phyloP scores from a whole-genome alignment of 2,888 invertebrate genomes.

The Aricia artaxerxes region DNA sequence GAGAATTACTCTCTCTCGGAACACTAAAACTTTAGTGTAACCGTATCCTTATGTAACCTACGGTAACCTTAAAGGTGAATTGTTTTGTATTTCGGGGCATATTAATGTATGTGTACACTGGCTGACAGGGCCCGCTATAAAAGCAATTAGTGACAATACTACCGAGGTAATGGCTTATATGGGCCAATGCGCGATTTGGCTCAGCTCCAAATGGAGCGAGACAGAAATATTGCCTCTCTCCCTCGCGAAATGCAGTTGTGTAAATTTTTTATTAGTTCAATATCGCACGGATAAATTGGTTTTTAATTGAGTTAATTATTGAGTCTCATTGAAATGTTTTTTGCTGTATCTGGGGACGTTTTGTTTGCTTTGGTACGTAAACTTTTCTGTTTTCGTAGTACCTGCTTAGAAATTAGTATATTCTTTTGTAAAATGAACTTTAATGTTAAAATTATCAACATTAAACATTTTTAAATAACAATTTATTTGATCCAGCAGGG shows the following conservation, averaged over 20 bases:
- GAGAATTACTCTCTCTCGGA: background rate
- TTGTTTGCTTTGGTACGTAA: background rate
- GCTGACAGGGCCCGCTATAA: slow-evolving; percentile 54
- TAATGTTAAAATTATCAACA: too few species aligned
- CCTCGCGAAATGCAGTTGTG: slow-evolving; percentile 28
- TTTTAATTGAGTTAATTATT: slow-evolving; percentile 5
- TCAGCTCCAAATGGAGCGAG: slow-evolving; percentile 52
- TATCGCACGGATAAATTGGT: slow-evolving; percentile 6
- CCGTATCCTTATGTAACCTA: background rate
- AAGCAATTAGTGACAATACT: slow-evolving; percentile 68
- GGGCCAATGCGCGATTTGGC: slow-evolving; percentile 43
- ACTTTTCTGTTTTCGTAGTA: too few species aligned
- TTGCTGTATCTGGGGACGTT: background rate
- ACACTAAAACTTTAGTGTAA: background rate
- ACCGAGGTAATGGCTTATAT: slow-evolving; percentile 58
- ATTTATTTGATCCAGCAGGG: background rate
- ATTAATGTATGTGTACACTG: slow-evolving; percentile 48
- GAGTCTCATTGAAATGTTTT: background rate
- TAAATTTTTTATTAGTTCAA: slow-evolving; percentile 29
- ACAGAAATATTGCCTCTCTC: slow-evolving; percentile 42
- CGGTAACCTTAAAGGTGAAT: background rate
- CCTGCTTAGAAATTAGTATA: too few species aligned
- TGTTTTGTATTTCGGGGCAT: slow-evolving; percentile 31
- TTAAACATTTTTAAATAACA: too few species aligned
- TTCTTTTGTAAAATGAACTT: too few species aligned